Evolutionary conservation across 2,113 vertebrate species (phyloP), one percentile per base, ranked within the genome.

Genomic region (Megaleporinus macrocephalus): DNA sequence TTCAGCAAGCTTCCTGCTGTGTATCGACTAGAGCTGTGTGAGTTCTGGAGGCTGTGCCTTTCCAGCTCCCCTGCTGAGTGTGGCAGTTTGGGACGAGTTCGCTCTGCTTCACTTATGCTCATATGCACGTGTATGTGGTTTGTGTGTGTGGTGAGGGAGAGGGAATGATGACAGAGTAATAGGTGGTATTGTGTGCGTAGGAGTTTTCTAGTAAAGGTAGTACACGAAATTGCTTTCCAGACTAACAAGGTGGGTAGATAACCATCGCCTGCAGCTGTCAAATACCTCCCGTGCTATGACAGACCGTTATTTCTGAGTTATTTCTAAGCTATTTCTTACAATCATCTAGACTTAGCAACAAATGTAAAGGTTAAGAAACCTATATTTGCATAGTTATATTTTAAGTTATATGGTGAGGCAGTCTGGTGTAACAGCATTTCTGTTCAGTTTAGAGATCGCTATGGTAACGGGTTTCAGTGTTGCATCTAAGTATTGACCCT

Each of bases 21-120:
- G 20, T 82, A 79, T 71, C 33, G 83, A 85, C 62, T 68, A 55
- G 33, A n/a, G 33, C 53, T 61, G 66, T 13, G 29, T 85, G 63
- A 75, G 75, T 78, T 82, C 41, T 55, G 59, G 59, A 36, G 69
- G 47, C 22, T 44, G 27, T 30, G 63, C 76, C 53, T 30, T 70
- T 85, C 27, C 76, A 78, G 75, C 44, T 44, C 59, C 29, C 68
- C 49, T 69, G 65, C 84, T 75, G 51, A 74, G 61, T 53, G 27
- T 63, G 62, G 33, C 24, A 27, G 69, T 73, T 73, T 22, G 11
- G 13, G 72, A 16, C 53, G 53, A 10, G 62, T 47, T 73, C 33
- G 30, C 29, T 68, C 29, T 49, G 51, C 30, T 74, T 20, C 66
- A 16, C 20, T 4, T 29, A 47, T 59, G 76, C 66, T 24, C 79